Conservation (phyloP, 1,140 invertebrate genomes). For the Drosophila arawakana region DNA sequence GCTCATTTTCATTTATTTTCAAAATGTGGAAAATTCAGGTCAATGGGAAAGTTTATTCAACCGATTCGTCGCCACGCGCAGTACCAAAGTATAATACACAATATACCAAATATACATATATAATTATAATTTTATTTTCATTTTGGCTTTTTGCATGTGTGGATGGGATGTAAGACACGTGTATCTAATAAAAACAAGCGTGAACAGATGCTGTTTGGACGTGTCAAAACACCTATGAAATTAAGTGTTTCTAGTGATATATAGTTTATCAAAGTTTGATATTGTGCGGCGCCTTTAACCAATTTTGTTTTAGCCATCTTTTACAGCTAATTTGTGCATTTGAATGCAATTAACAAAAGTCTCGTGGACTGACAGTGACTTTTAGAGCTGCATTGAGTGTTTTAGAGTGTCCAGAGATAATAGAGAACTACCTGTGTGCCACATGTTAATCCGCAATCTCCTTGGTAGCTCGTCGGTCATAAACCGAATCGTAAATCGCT, state of each 20-base stretch:
- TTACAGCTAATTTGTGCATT: constrained; percentile 54
- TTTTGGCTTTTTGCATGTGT: not conserved
- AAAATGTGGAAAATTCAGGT: constrained; percentile 42
- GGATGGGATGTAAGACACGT: constrained; percentile 17
- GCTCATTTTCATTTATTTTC: constrained; percentile 33
- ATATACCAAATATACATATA: not conserved
- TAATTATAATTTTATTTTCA: not conserved
- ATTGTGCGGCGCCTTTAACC: constrained; percentile 23
- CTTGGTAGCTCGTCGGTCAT: constrained; percentile 5
- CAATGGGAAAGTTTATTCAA: constrained; percentile 59
- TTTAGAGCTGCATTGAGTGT: too few relatives aligned
- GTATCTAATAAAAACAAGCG: constrained; percentile 8
- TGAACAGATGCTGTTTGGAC: too few relatives aligned
- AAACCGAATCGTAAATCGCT: constrained; percentile 29
- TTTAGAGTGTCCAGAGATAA: too few relatives aligned
- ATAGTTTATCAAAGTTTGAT: too few relatives aligned
- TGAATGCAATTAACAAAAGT: constrained; percentile 44
- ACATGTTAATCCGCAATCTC: constrained; percentile 23
- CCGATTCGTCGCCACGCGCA: constrained; percentile 16
- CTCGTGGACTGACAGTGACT: not conserved
- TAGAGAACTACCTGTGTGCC: constrained; percentile 28
- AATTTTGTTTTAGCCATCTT: constrained; percentile 27
- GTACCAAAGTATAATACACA: constrained; percentile 9
- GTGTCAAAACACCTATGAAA: too few relatives aligned
- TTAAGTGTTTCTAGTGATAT: too few relatives aligned